Evolutionary conservation across 2,113 vertebrate species (phyloP), one percentile per base, ranked within the genome.

Genomic region (Chaetorhynchus papuensis): DNA sequence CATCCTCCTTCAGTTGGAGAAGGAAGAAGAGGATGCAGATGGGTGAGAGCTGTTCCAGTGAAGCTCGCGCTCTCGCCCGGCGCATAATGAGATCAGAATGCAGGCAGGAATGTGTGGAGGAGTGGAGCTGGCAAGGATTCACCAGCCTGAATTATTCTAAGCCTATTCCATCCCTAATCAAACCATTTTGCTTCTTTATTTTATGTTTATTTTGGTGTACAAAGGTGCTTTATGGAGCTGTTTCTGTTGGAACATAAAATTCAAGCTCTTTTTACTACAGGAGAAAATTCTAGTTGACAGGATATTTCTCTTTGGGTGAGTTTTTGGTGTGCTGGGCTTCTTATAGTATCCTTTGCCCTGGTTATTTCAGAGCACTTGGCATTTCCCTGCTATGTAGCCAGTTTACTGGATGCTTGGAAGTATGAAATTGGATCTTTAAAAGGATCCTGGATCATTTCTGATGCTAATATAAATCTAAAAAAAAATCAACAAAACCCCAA

Each of bases 51-150:
- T 79, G 90, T 95, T 97, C 93, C 96, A 95, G 92, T 87, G 88
- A 87, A 93, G 90, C 93, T 92, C 64, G 2, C 11, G 42, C 93
- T 96, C 92, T 95, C 7, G n/a, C 90, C 87, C 2, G 19, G 75
- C 5, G 33, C 93, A 94, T 95, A 92, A 96, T 95, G 92, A 96
- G 94, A 95, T 95, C 93, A 96, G 95, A 96, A 96, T 92, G 92
- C 92, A 93, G 80, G 94, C 89, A 95, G 96, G 96, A 97, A 97
- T 96, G 96, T 97, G 96, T 95, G 96, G 96, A 96, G 96, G 96
- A 96, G 96, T 96, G 72, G 92, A 97, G 86, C 90, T 96, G 96
- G 96, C 96, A 97, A 92, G 65, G 88, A 89, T 96, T 96, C 96
- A 94, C 90, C 89, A 93, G 90, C 72, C 80, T 83, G 57, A 87